Percentiles rank a stretch among this genome's conserved stretches.
phyloP scores from a whole-genome alignment of 2,888 invertebrate genomes.

The Pseudanteris insignis region DNA sequence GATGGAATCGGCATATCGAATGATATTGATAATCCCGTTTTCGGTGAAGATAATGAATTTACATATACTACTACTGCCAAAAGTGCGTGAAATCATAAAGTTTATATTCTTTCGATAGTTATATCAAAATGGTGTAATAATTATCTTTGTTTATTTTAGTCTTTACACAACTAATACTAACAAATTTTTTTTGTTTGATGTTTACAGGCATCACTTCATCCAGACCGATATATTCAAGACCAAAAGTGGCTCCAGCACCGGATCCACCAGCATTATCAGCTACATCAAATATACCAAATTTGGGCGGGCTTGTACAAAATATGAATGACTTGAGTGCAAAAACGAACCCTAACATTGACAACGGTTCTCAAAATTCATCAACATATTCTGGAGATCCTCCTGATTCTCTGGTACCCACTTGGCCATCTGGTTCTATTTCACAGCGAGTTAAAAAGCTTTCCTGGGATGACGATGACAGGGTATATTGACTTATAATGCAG shows the following conservation, averaged over 20 bases:
- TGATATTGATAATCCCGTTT: slow-evolving; percentile 68
- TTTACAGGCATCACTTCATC: slow-evolving; percentile 55
- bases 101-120: no score
- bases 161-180: neutral
- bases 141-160: no score
- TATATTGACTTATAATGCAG: slow-evolving; percentile 29
- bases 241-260: slow-evolving; percentile 60
- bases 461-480: slow-evolving; percentile 74
- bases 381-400: slow-evolving; percentile 61
- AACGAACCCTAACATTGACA: slow-evolving; percentile 52
- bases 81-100: slow-evolving; percentile 68
- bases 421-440: slow-evolving; percentile 77
- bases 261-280: slow-evolving; percentile 59
- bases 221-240: slow-evolving; percentile 57
- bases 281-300: slow-evolving; percentile 62
- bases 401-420: slow-evolving; percentile 66
- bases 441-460: slow-evolving; percentile 80
- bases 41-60: slow-evolving; percentile 59
- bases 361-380: slow-evolving; percentile 58
- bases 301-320: slow-evolving; percentile 62
- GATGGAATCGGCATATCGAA: slow-evolving; percentile 65
- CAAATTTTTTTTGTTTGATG: no score
- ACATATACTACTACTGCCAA: slow-evolving; percentile 71
- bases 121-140: no score
- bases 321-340: slow-evolving; percentile 64